A percentile compares a stretch with the other conserved stretches of the same genome.
Conservation (phyloP, 2,888 invertebrate species). For the Xestia xanthographa region DNA sequence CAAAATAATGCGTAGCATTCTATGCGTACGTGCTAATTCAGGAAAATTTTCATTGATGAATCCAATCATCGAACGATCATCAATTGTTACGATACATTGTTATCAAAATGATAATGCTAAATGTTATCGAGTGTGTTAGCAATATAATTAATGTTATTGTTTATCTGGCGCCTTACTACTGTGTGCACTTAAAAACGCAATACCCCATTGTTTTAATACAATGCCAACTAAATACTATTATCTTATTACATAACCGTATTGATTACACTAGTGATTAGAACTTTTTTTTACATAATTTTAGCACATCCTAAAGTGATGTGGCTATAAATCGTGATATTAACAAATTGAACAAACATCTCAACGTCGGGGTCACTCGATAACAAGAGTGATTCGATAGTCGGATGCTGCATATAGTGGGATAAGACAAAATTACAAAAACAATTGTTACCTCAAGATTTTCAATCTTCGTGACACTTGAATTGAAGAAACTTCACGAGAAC, state of each 20-base stretch:
- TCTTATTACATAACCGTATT: constrained; percentile 41
- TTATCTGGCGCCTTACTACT: constrained; percentile 36
- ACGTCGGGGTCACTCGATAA: constrained; percentile 81
- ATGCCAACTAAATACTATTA: constrained; percentile 43
- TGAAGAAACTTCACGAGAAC: constrained; percentile 46
- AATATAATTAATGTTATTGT: constrained; percentile 52
- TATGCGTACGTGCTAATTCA: constrained; percentile 29
- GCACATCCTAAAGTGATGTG: constrained; percentile 70
- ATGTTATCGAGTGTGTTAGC: constrained; percentile 35
- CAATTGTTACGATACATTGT: constrained; percentile 54
- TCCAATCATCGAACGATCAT: constrained; percentile 24
- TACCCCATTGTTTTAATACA: constrained; percentile 60
- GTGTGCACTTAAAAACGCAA: constrained; percentile 27
- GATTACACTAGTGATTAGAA: constrained; percentile 50
- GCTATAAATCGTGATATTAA: constrained; percentile 73
- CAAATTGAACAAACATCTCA: constrained; percentile 80
- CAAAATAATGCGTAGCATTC: constrained; percentile 41
- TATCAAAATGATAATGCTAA: constrained; percentile 44
- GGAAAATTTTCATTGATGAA: constrained; percentile 52
- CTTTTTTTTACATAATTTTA: constrained; percentile 61
- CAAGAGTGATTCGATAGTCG: constrained; percentile 72
- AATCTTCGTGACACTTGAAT: constrained; percentile 29
- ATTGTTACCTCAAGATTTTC: constrained; percentile 54
- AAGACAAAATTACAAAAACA: constrained; percentile 61
- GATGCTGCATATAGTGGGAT: constrained; percentile 56